phyloP scores from a whole-genome alignment of 2,113 vertebrate genomes.

The Nansenia antarctica region DNA sequence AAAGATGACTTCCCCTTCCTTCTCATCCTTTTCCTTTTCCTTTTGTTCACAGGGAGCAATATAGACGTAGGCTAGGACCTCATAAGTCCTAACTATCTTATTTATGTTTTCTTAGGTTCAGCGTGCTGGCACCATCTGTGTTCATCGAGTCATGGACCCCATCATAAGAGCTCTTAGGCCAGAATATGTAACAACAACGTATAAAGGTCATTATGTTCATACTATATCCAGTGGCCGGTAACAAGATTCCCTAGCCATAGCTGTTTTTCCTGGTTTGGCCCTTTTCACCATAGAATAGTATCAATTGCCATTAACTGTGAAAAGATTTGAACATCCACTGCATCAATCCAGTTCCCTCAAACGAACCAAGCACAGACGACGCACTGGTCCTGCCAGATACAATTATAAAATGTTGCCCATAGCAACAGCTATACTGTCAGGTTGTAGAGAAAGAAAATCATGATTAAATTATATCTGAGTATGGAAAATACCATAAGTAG shows the following conservation, averaged over 20 bases:
- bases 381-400: constrained; percentile 15
- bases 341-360: neutral
- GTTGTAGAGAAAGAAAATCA: neutral
- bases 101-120: constrained; percentile 65
- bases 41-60: constrained; percentile 40
- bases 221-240: constrained; percentile 12
- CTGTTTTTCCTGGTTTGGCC: constrained; percentile 5
- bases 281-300: constrained; percentile 10
- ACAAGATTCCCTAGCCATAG: neutral
- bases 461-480: constrained; percentile 16
- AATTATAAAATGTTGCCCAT: constrained; percentile 52
- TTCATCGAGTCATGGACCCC: constrained; percentile 44
- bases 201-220: too few relatives aligned
- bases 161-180: constrained; percentile 28
- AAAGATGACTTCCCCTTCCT: neutral
- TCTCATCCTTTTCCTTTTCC: neutral
- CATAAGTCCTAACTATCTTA: constrained; percentile 52
- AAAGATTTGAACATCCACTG: neutral
- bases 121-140: constrained; percentile 42
- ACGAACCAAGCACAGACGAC: constrained; percentile 4
- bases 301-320: constrained; percentile 8
- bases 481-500: constrained; percentile 19
- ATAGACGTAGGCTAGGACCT: neutral
- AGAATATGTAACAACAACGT: constrained; percentile 19
- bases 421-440: constrained; percentile 56